Evolutionary conservation across 2,888 invertebrate species (phyloP).

Genomic region (Eristalinus aeneus): DNA sequence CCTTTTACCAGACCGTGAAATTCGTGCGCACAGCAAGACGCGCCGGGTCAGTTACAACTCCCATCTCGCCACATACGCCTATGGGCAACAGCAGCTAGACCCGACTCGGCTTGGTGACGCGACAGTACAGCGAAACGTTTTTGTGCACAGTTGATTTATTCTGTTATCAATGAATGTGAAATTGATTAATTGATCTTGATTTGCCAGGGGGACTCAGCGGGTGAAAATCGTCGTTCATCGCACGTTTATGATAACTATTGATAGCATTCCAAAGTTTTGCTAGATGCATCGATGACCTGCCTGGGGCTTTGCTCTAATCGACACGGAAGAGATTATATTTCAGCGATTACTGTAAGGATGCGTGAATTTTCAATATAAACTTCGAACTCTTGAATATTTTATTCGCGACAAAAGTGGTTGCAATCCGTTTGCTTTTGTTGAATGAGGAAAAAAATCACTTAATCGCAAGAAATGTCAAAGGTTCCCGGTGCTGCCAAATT

Average conservation of each 20-base stretch:
- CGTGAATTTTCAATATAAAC: not conserved
- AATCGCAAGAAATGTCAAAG: not conserved
- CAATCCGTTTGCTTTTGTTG: not conserved
- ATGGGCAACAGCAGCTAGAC: not conserved
- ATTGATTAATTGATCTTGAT: constrained; percentile 70
- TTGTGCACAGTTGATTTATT: constrained; percentile 54
- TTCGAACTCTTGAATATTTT: not conserved
- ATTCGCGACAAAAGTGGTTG: not conserved
- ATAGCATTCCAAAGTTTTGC: constrained; percentile 29
- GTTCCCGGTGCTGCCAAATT: not conserved
- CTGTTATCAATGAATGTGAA: constrained; percentile 67
- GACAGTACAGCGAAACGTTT: constrained; percentile 35
- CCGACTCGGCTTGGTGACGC: constrained; percentile 26
- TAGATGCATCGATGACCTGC: not conserved
- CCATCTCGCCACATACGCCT: constrained; percentile 32
- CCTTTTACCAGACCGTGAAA: constrained; percentile 52
- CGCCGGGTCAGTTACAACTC: constrained; percentile 58
- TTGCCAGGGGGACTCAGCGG: constrained; percentile 5
- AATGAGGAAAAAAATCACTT: not conserved
- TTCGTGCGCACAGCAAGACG: constrained; percentile 50
- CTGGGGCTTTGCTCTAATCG: constrained; percentile 20
- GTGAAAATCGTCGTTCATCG: constrained; percentile 21
- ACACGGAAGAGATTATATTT: constrained; percentile 52
- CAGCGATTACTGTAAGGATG: constrained; percentile 21
- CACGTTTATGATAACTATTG: constrained; percentile 61